phyloP scores from a whole-genome alignment of 2,888 invertebrate genomes.

The Leptinotarsa tumamoca region DNA sequence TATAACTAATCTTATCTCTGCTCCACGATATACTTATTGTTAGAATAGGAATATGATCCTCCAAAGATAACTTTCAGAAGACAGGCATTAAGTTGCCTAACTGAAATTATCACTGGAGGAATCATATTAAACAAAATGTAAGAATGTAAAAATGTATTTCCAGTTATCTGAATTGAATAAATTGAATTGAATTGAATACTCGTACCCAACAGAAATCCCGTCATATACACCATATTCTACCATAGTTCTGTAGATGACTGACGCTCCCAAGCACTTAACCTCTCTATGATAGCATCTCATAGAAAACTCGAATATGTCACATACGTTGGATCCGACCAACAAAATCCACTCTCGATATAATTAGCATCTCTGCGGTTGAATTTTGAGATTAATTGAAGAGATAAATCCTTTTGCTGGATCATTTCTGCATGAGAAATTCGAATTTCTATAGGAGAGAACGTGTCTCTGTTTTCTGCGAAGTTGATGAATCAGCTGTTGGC shows the following conservation, averaged over 20 bases:
- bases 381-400: conserved; percentile 24
- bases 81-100: too few species aligned
- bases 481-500: background rate
- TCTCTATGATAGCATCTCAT: conserved; percentile 19
- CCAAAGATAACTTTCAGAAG: too few species aligned
- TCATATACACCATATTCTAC: background rate
- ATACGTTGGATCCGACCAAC: conserved; percentile 1
- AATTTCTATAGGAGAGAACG: conserved; percentile 2
- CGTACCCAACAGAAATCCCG: background rate
- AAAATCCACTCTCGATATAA: conserved; percentile 18
- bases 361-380: conserved; percentile 14
- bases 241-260: conserved; percentile 15
- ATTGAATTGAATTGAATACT: too few species aligned
- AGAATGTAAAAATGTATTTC: too few species aligned
- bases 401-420: conserved; percentile 16
- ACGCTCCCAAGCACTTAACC: conserved; percentile 1
- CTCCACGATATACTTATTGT: too few species aligned
- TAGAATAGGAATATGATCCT: too few species aligned
- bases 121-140: too few species aligned
- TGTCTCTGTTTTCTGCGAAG: background rate
- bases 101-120: too few species aligned
- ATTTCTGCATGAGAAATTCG: conserved; percentile 23
- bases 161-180: too few species aligned
- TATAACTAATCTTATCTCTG: too few species aligned
- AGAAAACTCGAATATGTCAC: conserved; percentile 14